These are phyloP conservation scores for Dynastes tityus DNA, from an alignment of 2,888 invertebrate species.

Conservation along the genomic window DNA sequence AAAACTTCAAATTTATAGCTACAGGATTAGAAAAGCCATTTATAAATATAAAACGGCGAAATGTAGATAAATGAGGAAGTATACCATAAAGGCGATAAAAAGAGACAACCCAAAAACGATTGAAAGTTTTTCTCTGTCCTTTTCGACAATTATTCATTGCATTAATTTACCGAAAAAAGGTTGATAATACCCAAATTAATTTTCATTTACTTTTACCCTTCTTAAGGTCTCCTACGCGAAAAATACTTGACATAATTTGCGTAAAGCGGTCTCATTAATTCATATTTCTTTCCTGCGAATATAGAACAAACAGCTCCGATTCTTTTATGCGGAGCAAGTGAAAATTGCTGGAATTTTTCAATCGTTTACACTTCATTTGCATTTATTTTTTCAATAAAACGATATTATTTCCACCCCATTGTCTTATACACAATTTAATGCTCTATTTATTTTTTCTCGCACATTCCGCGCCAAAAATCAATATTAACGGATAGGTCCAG, in stretches of 20 bases:
- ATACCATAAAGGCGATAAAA: neutral
- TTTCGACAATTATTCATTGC: neutral
- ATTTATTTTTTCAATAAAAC: conserved; percentile 43
- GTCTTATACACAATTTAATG: conserved; percentile 42
- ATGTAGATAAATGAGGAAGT: neutral
- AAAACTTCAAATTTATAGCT: no score
- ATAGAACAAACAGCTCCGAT: conserved; percentile 9
- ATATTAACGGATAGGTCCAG: conserved; percentile 26
- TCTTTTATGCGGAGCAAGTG: conserved; percentile 16
- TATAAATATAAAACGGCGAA: neutral
- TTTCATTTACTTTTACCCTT: conserved; percentile 17
- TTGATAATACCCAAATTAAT: conserved; percentile 22
- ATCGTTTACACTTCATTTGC: conserved; percentile 35
- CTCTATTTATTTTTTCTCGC: conserved; percentile 43
- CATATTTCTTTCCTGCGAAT: neutral
- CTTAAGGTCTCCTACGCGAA: neutral
- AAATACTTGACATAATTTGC: conserved; percentile 30
- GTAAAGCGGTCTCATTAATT: neutral
- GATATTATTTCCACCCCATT: conserved; percentile 40
- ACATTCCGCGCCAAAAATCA: conserved; percentile 29
- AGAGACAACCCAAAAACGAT: neutral
- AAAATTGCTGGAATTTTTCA: conserved; percentile 35
- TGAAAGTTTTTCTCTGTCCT: neutral
- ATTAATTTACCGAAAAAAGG: conserved; percentile 15
- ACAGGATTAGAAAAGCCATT: no score